Evolutionary conservation across 2,888 invertebrate genomes (phyloP).

Genomic region (Gastracanthus pulcherrimus): DNA sequence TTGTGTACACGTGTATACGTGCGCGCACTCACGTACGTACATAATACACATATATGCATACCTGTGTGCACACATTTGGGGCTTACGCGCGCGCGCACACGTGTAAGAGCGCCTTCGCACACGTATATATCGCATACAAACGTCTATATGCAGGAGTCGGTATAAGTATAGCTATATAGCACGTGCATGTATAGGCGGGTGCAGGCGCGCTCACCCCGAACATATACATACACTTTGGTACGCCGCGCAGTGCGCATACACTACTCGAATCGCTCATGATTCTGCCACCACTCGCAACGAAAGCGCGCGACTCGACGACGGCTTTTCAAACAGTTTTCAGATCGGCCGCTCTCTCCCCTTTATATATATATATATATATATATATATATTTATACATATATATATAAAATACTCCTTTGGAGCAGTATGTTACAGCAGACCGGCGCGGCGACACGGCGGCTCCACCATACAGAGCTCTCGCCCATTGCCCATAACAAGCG

Average conservation of each 20-base stretch:
- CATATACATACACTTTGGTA: background rate
- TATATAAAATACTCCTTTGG: no score
- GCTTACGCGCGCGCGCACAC: background rate
- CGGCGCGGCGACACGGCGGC: no score
- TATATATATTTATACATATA: background rate
- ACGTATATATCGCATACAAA: background rate
- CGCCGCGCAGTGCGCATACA: background rate
- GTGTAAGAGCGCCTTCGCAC: background rate
- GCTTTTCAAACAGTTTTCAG: slow-evolving; percentile 37
- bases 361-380: background rate
- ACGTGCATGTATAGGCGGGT: no score
- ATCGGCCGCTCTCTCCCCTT: slow-evolving; percentile 23
- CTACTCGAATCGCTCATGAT: background rate
- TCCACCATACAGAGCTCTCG: background rate
- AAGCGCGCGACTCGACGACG: background rate
- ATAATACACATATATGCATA: background rate
- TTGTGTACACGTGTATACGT: slow-evolving; percentile 19
- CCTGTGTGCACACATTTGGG: background rate
- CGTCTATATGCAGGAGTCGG: no score
- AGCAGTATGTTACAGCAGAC: no score
- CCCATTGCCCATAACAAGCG: slow-evolving; percentile 50
- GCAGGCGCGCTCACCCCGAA: no score
- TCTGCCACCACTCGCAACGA: no score
- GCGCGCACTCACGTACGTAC: background rate
- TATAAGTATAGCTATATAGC: no score